Percentiles rank a stretch among this genome's conserved stretches.
Conservation (phyloP, 30 jellyfish, hydroid and myxozoan species). For the Clytia hemisphaerica region DNA sequence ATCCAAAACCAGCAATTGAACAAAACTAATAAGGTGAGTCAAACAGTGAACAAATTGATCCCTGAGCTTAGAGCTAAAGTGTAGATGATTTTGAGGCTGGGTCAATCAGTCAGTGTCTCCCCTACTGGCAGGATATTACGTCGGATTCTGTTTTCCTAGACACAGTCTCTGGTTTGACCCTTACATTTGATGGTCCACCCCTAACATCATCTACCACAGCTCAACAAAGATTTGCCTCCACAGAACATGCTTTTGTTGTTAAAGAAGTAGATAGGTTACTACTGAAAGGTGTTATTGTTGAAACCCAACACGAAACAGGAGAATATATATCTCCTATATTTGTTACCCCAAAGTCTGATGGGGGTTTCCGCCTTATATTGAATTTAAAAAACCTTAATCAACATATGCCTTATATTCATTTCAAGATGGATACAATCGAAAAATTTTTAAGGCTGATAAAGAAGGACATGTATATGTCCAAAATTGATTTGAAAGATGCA, state of each 20-base stretch:
- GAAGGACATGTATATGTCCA: not conserved
- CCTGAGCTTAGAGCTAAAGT: slow-evolving; percentile 11
- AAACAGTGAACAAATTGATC: not conserved
- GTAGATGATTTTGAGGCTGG: slow-evolving; percentile 36
- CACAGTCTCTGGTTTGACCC: slow-evolving; percentile 8
- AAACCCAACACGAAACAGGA: slow-evolving; percentile 1
- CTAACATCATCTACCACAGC: not conserved
- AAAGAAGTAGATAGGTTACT: slow-evolving; percentile 9
- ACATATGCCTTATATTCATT: slow-evolving; percentile 11
- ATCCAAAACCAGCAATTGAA: not conserved
- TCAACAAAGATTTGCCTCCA: not conserved
- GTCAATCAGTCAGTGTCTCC: not conserved
- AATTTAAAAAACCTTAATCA: slow-evolving; percentile 10
- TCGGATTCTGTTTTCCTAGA: slow-evolving; percentile 8
- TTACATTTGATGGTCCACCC: slow-evolving; percentile 1
- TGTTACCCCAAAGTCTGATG: slow-evolving; percentile 5
- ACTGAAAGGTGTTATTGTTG: slow-evolving; percentile 8
- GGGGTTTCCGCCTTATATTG: slow-evolving; percentile 16
- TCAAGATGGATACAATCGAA: slow-evolving; percentile 23
- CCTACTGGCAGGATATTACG: slow-evolving; percentile 10
- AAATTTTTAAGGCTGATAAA: not conserved
- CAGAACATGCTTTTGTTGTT: not conserved
- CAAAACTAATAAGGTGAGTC: not conserved
- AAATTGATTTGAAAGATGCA: slow-evolving; percentile 24
- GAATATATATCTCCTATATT: slow-evolving; percentile 26